Base-by-base conservation (phyloP, 37 sponge, comb jelly and placozoan species). In the Axinella damicornis region DNA sequence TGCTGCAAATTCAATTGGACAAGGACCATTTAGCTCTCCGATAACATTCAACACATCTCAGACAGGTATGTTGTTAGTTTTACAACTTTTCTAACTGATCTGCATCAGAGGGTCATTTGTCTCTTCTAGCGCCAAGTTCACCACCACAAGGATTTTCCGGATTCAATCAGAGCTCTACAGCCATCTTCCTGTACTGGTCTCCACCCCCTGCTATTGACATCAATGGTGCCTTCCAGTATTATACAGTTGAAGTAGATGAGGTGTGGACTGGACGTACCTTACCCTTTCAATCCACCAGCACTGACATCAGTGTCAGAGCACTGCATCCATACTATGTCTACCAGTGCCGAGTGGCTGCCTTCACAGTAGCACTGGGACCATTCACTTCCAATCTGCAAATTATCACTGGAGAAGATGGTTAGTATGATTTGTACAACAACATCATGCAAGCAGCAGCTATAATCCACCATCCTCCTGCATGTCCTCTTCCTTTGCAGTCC, bases 301-400 rank as follows among this genome's bases (percentile, higher is more conserved):
- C 41, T 36, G 25, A 32, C 40, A 70, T 77, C 25, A 61, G 38
- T 2, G 21, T 85, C 46, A 27, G 34, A 2, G 52, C 61, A 20
- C 71, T 85, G 0, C 78, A 77, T 62, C 86, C 86, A 1, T 85
- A 63, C 86, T 77, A 77, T 35, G 19, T 28, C 41, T 85, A 85
- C n/a, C 62, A 77, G 35, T 77, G 57, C 28, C 33, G 35, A 21
- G 78, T 85, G 55, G 54, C 78, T n/a, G 86, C 86, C 33, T 35
- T 61, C 16, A 85, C 86, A 2, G 32, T 85, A 1, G 86, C 52
- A 57, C 56, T 27, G 18, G 86, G 86, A 1, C 86, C 86, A 22
- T 67, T 53, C 19, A 53, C 69, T 2, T 46, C 46, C 46, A 46
- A 46, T 9, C 46, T 46, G 4, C 46, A 46, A 9, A 46, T 46